phyloP scores from a whole-genome alignment of 1,140 invertebrate species.

The Atopsyche davidsoni region DNA sequence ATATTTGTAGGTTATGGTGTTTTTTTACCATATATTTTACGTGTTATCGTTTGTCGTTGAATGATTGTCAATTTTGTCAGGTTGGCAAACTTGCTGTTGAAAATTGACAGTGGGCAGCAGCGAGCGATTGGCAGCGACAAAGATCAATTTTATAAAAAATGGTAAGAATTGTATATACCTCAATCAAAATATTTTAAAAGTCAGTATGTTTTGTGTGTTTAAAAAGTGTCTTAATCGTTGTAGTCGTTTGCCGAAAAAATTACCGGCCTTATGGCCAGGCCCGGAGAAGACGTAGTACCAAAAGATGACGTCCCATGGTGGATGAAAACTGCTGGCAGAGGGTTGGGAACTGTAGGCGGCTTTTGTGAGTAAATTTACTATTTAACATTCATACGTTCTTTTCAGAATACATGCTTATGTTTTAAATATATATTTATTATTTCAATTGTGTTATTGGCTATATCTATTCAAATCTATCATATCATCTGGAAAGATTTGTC shows the following conservation, averaged over 20 bases:
- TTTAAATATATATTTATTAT: no score
- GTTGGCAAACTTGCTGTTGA: slow-evolving; percentile 11
- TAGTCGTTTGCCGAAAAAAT: slow-evolving; percentile 75
- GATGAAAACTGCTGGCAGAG: slow-evolving; percentile 79
- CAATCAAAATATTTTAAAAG: background rate
- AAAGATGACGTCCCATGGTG: slow-evolving; percentile 83
- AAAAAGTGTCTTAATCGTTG: slow-evolving; percentile 31
- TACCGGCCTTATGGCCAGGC: slow-evolving; percentile 65
- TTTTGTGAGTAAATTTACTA: slow-evolving; percentile 55
- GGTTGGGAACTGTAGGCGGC: slow-evolving; percentile 77
- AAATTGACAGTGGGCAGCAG: slow-evolving; percentile 20
- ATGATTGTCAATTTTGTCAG: slow-evolving; percentile 14
- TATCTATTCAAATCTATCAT: no score
- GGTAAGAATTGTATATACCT: slow-evolving; percentile 7
- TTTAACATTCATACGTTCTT: background rate
- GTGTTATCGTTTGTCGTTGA: no score
- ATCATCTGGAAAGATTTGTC: no score
- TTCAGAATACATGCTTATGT: no score
- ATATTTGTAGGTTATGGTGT: no score
- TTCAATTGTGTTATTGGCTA: no score
- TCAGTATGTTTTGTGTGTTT: background rate
- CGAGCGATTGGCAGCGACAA: background rate
- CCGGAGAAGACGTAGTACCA: slow-evolving; percentile 63
- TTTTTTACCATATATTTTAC: no score
- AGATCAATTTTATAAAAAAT: slow-evolving; percentile 20